Base-by-base conservation (phyloP, 2,113 vertebrate species). In the Cyprinus carpio region DNA sequence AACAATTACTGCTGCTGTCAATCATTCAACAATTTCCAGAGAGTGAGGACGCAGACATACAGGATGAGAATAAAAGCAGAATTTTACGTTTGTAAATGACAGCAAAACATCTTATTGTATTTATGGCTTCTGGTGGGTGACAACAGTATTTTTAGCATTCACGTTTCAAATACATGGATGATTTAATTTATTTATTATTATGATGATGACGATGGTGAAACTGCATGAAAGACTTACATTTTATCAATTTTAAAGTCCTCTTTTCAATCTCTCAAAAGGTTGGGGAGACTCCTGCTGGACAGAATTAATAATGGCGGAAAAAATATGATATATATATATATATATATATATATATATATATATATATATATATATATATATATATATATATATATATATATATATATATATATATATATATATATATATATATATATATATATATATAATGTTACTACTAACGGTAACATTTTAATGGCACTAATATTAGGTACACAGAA, bases 261-360 rank as follows among this genome's bases (percentile, higher is more conserved):
- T 34, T 9, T 69, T 69, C 31, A 37, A 12, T 72, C 69, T 81
- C 25, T 46, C 23, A 67, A 65, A 25, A 46, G 60, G 40, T 65
- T 67, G 5, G 40, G 40, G 79, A 18, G 79, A 81, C 79, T 67
- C 79, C 79, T 81, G 79, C 60, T 81, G 79, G 79, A 81, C 79
- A 67, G 40, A 49, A 65, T 49, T 0, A 29, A 29, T 1, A 5
- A 27, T 11, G 11, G 18, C 18, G 27, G 9, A 11, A 16, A 31
- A n/a, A n/a, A n/a, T n/a, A n/a, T n/a, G n/a, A n/a, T n/a, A n/a
- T n/a, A n/a, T n/a, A n/a, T n/a, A n/a, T n/a, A n/a, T n/a, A n/a
- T n/a, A n/a, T n/a, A n/a, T n/a, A n/a, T n/a, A n/a, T n/a, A n/a
- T n/a, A n/a, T n/a, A n/a, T n/a, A n/a, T n/a, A n/a, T n/a, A n/a